Evolutionary conservation across 2,888 invertebrate species (phyloP), one percentile per base, ranked within the genome.

Genomic region (Heterodera filipjevi): DNA sequence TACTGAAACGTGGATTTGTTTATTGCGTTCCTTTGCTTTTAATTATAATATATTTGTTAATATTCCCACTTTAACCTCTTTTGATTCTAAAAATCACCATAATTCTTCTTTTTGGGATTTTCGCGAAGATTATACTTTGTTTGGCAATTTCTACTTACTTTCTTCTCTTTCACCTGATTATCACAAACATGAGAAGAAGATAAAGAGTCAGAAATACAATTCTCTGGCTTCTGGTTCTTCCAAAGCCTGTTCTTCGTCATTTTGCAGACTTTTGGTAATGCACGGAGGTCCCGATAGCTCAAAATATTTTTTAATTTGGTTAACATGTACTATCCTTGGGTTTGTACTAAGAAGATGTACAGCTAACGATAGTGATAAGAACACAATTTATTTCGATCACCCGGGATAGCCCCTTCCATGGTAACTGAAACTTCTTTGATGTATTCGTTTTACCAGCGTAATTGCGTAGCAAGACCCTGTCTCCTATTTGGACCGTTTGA

Each of bases 261-360:
- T 49, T 49, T 49, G 49, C 3, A 49, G 14, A 1, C 16, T 49
- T 14, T 14, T 14, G 0, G 49, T 49, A 16, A 16, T 49, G 49
- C 49, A 49, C 3, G 49, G 49, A 14, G 49, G 49, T 49, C 49
- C 49, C 8, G 49, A 49, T 12, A 3, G 3, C 49, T 49, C 49
- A 49, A 49, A 49, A 19, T 49, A 79, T 44, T 35, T 35, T 33
- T 80, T 80, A 0, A 80, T n/a, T n/a, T 80, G 66, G 27, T 80
- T 82, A 3, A 81, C 10, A 30, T 80, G 80, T 0, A 80, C 80
- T 19, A 30, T n/a, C n/a, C 35, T 68, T 16, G 80, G 82, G 16
- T 46, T 32, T 16, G 49, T 30, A n/a, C 64, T 80, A 64, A 12
- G 80, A 80, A 8, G n/a, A 16, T 16, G 14, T 32, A 19, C 73